phyloP scores from a whole-genome alignment of 2,888 invertebrate genomes.

The Bugulina stolonifera region DNA sequence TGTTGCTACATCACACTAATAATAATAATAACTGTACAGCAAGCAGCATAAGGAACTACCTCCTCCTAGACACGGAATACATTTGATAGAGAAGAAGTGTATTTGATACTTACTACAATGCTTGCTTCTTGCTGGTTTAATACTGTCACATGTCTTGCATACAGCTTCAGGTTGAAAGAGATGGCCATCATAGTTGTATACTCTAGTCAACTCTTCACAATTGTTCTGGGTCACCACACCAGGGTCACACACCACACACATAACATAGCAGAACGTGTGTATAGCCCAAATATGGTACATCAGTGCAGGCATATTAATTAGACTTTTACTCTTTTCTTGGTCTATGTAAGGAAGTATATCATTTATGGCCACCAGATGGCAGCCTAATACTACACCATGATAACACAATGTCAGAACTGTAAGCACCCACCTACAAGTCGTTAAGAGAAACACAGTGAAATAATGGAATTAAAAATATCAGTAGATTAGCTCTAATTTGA shows the following conservation, averaged over 20 bases:
- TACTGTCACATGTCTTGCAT: conserved; percentile 42
- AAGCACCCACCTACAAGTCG: conserved; percentile 10
- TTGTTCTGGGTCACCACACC: conserved; percentile 39
- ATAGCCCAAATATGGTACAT: conserved; percentile 19
- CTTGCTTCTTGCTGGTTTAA: conserved; percentile 47
- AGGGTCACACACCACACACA: conserved; percentile 41
- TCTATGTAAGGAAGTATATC: neutral
- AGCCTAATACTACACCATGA: conserved; percentile 18
- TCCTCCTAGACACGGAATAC: no score
- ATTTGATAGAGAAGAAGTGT: no score
- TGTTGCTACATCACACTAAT: no score
- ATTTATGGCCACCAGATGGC: conserved; percentile 11
- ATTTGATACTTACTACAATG: conserved; percentile 44
- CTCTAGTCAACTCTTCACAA: conserved; percentile 32
- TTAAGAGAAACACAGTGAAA: no score
- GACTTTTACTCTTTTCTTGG: neutral
- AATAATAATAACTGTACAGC: no score
- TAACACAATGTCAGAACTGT: neutral
- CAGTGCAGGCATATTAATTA: conserved; percentile 2
- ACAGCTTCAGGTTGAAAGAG: conserved; percentile 35
- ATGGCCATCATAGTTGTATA: conserved; percentile 39
- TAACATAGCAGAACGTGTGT: conserved; percentile 37
- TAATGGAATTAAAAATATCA: no score
- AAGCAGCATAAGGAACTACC: no score
- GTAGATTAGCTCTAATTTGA: no score